Evolutionary conservation across 2,888 invertebrate genomes (phyloP).

Genomic region (Coelopa pilipes): DNA sequence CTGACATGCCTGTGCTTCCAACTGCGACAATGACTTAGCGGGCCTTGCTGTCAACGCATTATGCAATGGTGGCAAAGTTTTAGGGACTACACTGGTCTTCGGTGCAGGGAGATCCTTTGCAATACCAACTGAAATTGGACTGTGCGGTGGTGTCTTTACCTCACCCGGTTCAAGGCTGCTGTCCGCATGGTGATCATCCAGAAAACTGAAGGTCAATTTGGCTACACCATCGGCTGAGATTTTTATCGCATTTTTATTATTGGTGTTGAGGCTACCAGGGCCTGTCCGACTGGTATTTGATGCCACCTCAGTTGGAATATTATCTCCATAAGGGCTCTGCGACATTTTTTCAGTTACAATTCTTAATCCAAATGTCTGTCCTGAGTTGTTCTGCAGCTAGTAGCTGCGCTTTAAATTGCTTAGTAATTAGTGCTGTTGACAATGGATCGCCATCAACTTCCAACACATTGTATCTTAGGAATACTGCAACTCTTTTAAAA

Average conservation of each 20-base stretch:
- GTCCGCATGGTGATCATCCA: constrained; percentile 56
- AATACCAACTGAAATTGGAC: constrained; percentile 36
- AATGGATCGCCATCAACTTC: constrained; percentile 11
- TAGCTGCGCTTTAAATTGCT: constrained; percentile 2
- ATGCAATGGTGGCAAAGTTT: constrained; percentile 26
- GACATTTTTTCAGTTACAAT: not conserved
- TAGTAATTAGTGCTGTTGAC: constrained; percentile 20
- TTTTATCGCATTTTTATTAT: constrained; percentile 47
- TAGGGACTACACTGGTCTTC: constrained; percentile 25
- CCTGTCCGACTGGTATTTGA: constrained; percentile 15
- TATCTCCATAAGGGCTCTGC: not conserved
- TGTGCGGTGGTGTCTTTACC: constrained; percentile 62
- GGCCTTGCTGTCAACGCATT: constrained; percentile 25
- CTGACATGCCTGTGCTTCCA: constrained; percentile 51
- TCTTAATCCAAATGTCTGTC: not conserved
- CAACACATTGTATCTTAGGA: constrained; percentile 10
- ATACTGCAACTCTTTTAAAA: not conserved
- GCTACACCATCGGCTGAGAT: constrained; percentile 49
- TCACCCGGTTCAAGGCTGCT: constrained; percentile 63
- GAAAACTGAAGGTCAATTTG: constrained; percentile 49
- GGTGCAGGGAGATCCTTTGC: constrained; percentile 40
- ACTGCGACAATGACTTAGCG: constrained; percentile 48
- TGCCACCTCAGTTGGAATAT: not conserved
- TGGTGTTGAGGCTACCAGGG: not conserved
- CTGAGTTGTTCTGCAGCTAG: not conserved